phyloP scores from a whole-genome alignment of 2,113 vertebrate genomes.

The human region GRCh38 chr6:54997001-54997500 shows the following conservation, averaged over 20 bases:
- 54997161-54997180: too few species aligned
- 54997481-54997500: background rate
- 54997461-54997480: background rate
- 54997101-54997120: too few species aligned
- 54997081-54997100: too few species aligned
- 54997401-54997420: background rate
- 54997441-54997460: constrained; percentile 34
- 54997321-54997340: background rate
- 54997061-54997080: too few species aligned
- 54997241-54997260: background rate
- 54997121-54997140: too few species aligned
- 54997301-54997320: background rate
- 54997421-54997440: background rate
- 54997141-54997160: too few species aligned
- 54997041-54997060: too few species aligned
- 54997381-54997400: background rate
- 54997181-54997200: background rate
- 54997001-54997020: too few species aligned
- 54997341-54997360: background rate
- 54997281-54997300: background rate
- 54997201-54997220: background rate
- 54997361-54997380: background rate
- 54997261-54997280: background rate
- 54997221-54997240: background rate
- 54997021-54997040: too few species aligned